Conservation (phyloP, 2,888 invertebrate species). For the Tipula lateralis region DNA sequence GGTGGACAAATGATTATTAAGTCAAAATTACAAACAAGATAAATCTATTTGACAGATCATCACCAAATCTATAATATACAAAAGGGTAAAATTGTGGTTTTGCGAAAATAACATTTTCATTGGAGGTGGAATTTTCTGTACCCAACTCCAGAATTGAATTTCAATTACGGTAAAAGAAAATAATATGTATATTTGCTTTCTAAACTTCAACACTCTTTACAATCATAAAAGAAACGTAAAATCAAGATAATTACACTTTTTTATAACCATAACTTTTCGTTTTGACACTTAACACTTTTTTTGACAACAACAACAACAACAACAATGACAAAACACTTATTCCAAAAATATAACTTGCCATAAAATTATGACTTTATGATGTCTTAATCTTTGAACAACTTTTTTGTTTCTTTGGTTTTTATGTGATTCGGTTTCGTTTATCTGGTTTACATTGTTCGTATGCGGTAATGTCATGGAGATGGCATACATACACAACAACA, state of each 20-base stretch:
- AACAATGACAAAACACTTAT: background rate
- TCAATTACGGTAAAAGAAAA: background rate
- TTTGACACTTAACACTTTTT: constrained; percentile 7
- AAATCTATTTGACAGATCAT: background rate
- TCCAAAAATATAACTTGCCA: background rate
- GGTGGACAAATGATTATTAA: background rate
- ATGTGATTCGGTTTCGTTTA: background rate
- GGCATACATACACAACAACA: background rate
- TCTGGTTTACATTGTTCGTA: background rate
- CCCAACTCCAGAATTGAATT: background rate
- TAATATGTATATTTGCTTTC: background rate
- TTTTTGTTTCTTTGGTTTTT: background rate
- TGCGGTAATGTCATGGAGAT: background rate
- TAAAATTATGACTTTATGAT: background rate
- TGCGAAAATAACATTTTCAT: background rate
- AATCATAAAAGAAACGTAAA: background rate
- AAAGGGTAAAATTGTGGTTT: background rate
- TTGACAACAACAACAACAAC: background rate
- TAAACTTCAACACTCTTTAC: background rate
- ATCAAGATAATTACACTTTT: constrained; percentile 14
- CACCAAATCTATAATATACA: background rate
- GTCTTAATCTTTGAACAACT: background rate
- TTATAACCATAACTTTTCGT: background rate
- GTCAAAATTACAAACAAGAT: background rate
- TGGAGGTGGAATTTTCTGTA: background rate